These are phyloP conservation scores for Syngnathus rostellatus DNA, from an alignment of 2,797 vertebrate species.

Conservation along the genomic window DNA sequence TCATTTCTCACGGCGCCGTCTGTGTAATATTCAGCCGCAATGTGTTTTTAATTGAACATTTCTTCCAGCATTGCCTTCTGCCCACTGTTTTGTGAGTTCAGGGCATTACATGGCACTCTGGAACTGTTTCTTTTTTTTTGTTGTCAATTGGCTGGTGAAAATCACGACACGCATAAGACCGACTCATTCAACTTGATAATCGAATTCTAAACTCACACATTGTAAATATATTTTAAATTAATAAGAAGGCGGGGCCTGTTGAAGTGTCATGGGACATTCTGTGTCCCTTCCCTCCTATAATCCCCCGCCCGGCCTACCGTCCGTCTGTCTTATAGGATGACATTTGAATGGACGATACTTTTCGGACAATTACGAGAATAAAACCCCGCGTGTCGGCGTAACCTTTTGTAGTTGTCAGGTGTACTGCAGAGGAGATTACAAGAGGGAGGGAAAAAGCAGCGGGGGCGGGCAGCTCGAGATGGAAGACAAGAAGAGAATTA, in stretches of 20 bases:
- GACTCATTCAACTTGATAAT: background rate
- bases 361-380: conserved; percentile 37
- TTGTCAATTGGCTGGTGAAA: background rate
- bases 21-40: conserved; percentile 12
- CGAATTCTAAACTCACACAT: background rate
- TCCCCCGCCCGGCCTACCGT: background rate
- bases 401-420: conserved; percentile 52
- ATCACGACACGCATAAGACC: background rate
- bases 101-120: background rate
- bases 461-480: background rate
- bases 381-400: conserved; percentile 21
- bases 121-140: background rate
- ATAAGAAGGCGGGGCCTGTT: background rate
- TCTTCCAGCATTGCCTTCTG: background rate
- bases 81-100: background rate
- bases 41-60: conserved; percentile 14
- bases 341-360: conserved; percentile 34
- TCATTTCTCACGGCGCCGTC: background rate
- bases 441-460: conserved; percentile 32
- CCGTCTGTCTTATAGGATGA: conserved; percentile 14
- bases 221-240: background rate
- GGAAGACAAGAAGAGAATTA: background rate
- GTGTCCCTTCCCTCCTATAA: background rate
- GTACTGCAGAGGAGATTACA: conserved; percentile 44
- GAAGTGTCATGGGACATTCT: background rate